These are phyloP conservation scores for Etheostoma perlongum DNA, from an alignment of 2,797 vertebrate species.

Conservation along the genomic window DNA sequence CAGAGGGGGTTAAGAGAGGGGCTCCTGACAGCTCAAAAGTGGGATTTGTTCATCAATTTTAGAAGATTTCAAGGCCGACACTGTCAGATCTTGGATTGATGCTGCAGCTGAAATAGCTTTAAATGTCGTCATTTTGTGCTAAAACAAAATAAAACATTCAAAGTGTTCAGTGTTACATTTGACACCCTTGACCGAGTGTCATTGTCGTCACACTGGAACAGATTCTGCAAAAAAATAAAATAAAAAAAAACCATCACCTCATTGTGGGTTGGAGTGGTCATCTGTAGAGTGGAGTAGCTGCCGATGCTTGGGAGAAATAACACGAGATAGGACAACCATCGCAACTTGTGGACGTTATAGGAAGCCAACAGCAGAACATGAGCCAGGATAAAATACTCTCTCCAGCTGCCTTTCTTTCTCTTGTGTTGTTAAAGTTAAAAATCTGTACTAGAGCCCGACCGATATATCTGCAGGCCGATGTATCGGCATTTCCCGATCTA, in stretches of 20 bases:
- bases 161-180: no score
- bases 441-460: no score
- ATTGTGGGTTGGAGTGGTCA: not conserved
- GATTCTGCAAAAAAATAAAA: not conserved
- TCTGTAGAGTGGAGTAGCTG: not conserved
- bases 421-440: not conserved
- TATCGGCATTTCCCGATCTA: no score
- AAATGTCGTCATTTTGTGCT: not conserved
- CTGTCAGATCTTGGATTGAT: not conserved
- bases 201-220: not conserved
- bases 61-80: not conserved
- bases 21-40: constrained; percentile 1
- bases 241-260: not conserved
- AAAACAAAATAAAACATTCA: not conserved
- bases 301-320: not conserved
- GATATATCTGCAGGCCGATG: no score
- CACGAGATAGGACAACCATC: not conserved
- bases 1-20: not conserved
- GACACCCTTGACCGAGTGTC: not conserved
- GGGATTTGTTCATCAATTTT: constrained; percentile 18
- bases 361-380: not conserved
- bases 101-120: not conserved
- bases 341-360: not conserved
- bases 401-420: not conserved
- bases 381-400: no score